Conservation (phyloP, 2,797 vertebrate genomes). For the Meda fulgida region DNA sequence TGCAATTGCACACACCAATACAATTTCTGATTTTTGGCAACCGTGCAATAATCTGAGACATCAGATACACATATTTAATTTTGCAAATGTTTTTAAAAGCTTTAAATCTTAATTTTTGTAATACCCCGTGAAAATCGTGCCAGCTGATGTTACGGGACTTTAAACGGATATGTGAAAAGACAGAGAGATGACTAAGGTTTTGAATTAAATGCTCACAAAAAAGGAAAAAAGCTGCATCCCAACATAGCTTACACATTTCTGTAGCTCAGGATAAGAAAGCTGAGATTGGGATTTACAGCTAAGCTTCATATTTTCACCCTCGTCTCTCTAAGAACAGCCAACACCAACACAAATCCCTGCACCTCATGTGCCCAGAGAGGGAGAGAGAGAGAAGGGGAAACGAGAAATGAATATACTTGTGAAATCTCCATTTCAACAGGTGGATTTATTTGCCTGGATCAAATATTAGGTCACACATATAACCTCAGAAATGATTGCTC, state of each 20-base stretch:
- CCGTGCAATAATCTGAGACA: slow-evolving; percentile 14
- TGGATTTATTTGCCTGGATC: slow-evolving; percentile 77
- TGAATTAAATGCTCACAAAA: slow-evolving; percentile 53
- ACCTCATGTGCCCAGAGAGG: slow-evolving; percentile 57
- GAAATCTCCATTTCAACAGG: slow-evolving; percentile 70
- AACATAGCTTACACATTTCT: slow-evolving; percentile 74
- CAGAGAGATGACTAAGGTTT: slow-evolving; percentile 61
- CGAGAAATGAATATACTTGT: slow-evolving; percentile 26
- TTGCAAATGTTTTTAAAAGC: slow-evolving; percentile 60
- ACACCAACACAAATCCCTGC: slow-evolving; percentile 78
- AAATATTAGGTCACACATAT: slow-evolving; percentile 67
- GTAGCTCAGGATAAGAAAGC: slow-evolving; percentile 82
- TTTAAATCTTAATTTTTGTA: slow-evolving; percentile 67
- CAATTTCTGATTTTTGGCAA: background rate
- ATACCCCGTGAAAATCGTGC: slow-evolving; percentile 61
- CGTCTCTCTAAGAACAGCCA: slow-evolving; percentile 77
- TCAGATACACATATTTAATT: slow-evolving; percentile 14
- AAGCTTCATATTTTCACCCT: slow-evolving; percentile 79
- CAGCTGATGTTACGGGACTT: slow-evolving; percentile 56
- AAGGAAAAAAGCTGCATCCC: slow-evolving; percentile 65
- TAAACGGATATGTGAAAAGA: slow-evolving; percentile 75
- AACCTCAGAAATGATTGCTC: slow-evolving; percentile 70
- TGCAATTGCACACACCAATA: background rate
- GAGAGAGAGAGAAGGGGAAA: slow-evolving; percentile 42
- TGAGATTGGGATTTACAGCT: slow-evolving; percentile 83